Evolutionary conservation across 2,113 vertebrate genomes (phyloP).

Genomic region (Heterochromis multidens): DNA sequence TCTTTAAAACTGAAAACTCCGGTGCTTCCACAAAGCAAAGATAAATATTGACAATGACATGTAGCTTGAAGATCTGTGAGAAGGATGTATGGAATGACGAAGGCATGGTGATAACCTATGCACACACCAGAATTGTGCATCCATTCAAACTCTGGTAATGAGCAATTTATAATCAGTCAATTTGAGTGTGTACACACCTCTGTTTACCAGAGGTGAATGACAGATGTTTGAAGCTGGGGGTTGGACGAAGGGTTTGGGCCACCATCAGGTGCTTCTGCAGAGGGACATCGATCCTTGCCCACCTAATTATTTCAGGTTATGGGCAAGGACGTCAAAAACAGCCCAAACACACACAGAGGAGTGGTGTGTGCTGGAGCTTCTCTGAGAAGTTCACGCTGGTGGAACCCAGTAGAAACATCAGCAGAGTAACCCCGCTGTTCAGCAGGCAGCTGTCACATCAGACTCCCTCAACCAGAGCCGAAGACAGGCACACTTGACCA

Average conservation of each 20-base stretch:
- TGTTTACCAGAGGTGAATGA: not conserved
- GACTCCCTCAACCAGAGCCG: not conserved
- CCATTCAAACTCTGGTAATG: conserved; percentile 22
- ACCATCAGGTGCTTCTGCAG: conserved; percentile 58
- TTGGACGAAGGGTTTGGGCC: conserved; percentile 53
- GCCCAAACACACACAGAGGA: conserved; percentile 46
- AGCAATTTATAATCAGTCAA: not conserved
- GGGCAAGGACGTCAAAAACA: conserved; percentile 83
- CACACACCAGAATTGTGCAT: not conserved
- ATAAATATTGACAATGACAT: not conserved
- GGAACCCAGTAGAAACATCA: conserved; percentile 20
- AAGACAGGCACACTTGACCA: not conserved
- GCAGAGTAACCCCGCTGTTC: conserved; percentile 83
- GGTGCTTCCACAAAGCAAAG: not conserved
- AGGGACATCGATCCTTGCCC: conserved; percentile 79
- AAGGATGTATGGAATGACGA: conserved; percentile 33
- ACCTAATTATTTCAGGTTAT: conserved; percentile 76
- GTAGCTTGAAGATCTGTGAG: not conserved
- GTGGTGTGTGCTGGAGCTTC: conserved; percentile 39
- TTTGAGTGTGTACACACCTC: not conserved
- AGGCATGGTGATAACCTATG: not conserved
- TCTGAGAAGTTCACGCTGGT: conserved; percentile 60
- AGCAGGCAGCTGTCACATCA: conserved; percentile 67
- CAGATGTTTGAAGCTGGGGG: conserved; percentile 10
- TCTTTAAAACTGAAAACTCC: not conserved